These are phyloP conservation scores for Cygnus olor DNA, from an alignment of 2,797 vertebrate species.

Conservation along the genomic window DNA sequence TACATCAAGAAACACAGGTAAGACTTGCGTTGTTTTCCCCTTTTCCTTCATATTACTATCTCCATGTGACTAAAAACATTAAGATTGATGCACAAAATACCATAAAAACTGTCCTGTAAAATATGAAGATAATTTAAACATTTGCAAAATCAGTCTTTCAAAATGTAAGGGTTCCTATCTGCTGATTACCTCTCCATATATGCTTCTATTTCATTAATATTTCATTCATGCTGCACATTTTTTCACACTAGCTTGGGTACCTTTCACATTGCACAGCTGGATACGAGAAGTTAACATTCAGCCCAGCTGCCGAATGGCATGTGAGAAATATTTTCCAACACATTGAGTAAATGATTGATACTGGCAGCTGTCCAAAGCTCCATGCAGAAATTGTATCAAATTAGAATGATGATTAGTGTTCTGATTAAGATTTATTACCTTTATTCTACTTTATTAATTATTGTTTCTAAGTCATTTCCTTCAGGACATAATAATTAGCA, in stretches of 20 bases:
- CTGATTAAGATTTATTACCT: constrained; percentile 79
- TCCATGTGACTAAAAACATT: background rate
- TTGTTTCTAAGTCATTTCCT: constrained; percentile 72
- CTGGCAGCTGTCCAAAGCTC: constrained; percentile 73
- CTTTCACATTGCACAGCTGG: constrained; percentile 58
- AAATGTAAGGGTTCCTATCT: background rate
- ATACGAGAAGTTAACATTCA: constrained; percentile 44
- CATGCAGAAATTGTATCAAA: constrained; percentile 66
- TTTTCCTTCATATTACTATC: background rate
- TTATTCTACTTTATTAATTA: constrained; percentile 78
- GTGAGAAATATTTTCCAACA: constrained; percentile 64
- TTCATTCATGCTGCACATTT: background rate
- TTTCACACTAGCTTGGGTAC: background rate
- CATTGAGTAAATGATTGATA: constrained; percentile 62
- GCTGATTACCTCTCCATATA: background rate
- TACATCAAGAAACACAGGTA: background rate
- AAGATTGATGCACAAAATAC: background rate
- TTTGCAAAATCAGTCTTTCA: background rate
- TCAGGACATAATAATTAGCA: constrained; percentile 69
- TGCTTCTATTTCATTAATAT: background rate
- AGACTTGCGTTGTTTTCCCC: background rate
- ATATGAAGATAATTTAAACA: background rate
- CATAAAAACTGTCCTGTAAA: background rate
- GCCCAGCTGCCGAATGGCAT: constrained; percentile 43
- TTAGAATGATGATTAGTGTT: constrained; percentile 75